Evolutionary conservation across 2,888 invertebrate genomes (phyloP), one percentile per base, ranked within the genome.

Genomic region (Agrotis clavis): DNA sequence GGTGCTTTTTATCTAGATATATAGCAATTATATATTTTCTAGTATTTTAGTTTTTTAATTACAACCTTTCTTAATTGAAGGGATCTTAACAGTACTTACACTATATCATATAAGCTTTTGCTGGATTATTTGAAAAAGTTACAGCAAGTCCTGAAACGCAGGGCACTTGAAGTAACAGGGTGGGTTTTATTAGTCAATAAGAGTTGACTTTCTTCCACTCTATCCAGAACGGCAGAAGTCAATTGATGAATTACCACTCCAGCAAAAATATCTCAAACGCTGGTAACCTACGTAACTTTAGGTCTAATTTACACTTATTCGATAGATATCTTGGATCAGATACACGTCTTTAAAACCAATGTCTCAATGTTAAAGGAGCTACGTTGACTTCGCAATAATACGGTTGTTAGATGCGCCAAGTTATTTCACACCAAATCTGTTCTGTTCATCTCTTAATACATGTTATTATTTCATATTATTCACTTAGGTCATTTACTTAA

Each of bases 401-500:
- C 61, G 56, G 69, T 65, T 30, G 60, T 77, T 80, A 80, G 78
- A 74, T 77, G 57, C 78, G 78, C 69, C 60, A 66, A 54, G 54
- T 54, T 73, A 67, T 81, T 81, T 64, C 74, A 77, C 74, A 66
- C 68, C 21, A 16, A 81, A 81, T 80, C 79, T 74, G 16, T 41
- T 14, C 53, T 57, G 73, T 67, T 77, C 63, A 81, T 80, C 74
- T 81, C 50, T 11, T 80, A 81, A 77, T 72, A 77, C 64, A 69
- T 77, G 81, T 57, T 65, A 77, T 81, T 77, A 77, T 81, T 81
- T 68, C 59, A 67, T 60, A 81, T 69, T 76, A 68, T 66, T 73
- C 60, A 81, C 53, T 73, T 73, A 50, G 11, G 25, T 64, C 41
- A 56, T 47, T 53, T 75, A 63, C 21, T 60, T 65, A 45, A 59